Evolutionary conservation across 2,797 vertebrate species (phyloP).

Genomic region (Crax fasciolata): DNA sequence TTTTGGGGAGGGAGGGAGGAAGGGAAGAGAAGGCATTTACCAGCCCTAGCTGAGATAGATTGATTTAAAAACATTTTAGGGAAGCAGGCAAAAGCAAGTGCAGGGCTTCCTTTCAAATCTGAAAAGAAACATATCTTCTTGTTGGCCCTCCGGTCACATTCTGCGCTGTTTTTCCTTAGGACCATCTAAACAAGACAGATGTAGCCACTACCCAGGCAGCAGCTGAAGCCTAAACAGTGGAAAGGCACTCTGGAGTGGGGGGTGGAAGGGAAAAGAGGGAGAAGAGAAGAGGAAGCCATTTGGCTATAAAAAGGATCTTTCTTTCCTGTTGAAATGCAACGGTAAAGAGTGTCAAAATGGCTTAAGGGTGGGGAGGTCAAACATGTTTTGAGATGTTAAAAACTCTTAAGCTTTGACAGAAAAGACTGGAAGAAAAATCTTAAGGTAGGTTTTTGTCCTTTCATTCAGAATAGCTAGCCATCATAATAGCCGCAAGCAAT

Average conservation of each 20-base stretch:
- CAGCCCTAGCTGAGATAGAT: slow-evolving; percentile 1
- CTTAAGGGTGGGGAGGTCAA: slow-evolving; percentile 74
- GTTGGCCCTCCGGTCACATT: slow-evolving; percentile 51
- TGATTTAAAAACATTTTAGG: slow-evolving; percentile 57
- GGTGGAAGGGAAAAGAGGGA: slow-evolving; percentile 65
- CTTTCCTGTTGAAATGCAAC: slow-evolving; percentile 76
- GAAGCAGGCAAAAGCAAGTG: slow-evolving; percentile 59
- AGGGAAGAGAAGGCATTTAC: not conserved
- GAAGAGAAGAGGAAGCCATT: slow-evolving; percentile 74
- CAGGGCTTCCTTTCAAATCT: slow-evolving; percentile 54
- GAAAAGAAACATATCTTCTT: slow-evolving; percentile 48
- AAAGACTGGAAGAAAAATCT: slow-evolving; percentile 3
- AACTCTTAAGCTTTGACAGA: slow-evolving; percentile 42
- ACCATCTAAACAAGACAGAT: slow-evolving; percentile 69
- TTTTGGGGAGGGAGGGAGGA: not conserved
- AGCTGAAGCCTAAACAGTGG: slow-evolving; percentile 50
- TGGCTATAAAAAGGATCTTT: slow-evolving; percentile 77
- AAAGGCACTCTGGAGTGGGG: slow-evolving; percentile 62
- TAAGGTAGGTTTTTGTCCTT: slow-evolving; percentile 39
- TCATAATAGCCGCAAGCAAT: not conserved
- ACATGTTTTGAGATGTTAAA: slow-evolving; percentile 74
- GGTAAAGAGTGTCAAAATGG: slow-evolving; percentile 70
- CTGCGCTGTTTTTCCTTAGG: slow-evolving; percentile 60
- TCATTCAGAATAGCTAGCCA: slow-evolving; percentile 10
- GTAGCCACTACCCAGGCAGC: slow-evolving; percentile 65